These are phyloP conservation scores for Smittia aterrima DNA, from an alignment of 2,888 invertebrate genomes.

Conservation along the genomic window DNA sequence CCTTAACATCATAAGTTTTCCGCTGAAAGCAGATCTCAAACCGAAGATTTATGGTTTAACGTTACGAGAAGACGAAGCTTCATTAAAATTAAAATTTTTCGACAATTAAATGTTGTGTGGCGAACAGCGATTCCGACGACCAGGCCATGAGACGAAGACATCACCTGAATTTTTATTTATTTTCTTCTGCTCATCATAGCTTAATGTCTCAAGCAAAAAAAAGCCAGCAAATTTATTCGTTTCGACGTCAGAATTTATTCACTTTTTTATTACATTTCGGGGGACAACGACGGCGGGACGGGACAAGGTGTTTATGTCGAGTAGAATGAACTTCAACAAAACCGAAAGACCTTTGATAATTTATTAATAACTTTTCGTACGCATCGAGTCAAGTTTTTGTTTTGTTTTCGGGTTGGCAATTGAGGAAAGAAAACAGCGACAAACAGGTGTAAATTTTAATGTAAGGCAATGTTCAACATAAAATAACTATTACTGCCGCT, in stretches of 20 bases:
- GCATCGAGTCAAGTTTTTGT: neutral
- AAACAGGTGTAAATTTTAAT: slow-evolving; percentile 42
- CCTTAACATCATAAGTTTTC: slow-evolving; percentile 39
- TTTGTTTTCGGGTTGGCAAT: slow-evolving; percentile 16
- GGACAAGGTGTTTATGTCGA: slow-evolving; percentile 40
- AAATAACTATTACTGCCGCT: slow-evolving; percentile 28
- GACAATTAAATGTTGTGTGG: slow-evolving; percentile 34
- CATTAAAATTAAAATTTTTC: slow-evolving; percentile 28
- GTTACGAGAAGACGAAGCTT: neutral
- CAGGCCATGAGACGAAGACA: slow-evolving; percentile 2
- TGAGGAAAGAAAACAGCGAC: slow-evolving; percentile 24
- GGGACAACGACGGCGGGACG: neutral
- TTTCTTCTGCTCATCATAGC: slow-evolving; percentile 15
- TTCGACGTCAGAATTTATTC: slow-evolving; percentile 17
- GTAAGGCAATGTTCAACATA: slow-evolving; percentile 35
- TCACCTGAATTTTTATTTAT: slow-evolving; percentile 33
- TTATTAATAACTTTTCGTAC: slow-evolving; percentile 28
- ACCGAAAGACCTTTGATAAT: slow-evolving; percentile 7
- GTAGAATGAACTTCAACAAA: slow-evolving; percentile 4
- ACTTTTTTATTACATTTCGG: slow-evolving; percentile 5
- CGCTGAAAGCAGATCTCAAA: slow-evolving; percentile 38
- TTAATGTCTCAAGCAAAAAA: slow-evolving; percentile 18
- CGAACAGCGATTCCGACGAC: neutral
- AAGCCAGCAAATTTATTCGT: slow-evolving; percentile 16
- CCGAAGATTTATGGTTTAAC: slow-evolving; percentile 31